These are phyloP conservation scores for Cettia cetti DNA, from an alignment of 2,113 vertebrate species.

Conservation along the genomic window DNA sequence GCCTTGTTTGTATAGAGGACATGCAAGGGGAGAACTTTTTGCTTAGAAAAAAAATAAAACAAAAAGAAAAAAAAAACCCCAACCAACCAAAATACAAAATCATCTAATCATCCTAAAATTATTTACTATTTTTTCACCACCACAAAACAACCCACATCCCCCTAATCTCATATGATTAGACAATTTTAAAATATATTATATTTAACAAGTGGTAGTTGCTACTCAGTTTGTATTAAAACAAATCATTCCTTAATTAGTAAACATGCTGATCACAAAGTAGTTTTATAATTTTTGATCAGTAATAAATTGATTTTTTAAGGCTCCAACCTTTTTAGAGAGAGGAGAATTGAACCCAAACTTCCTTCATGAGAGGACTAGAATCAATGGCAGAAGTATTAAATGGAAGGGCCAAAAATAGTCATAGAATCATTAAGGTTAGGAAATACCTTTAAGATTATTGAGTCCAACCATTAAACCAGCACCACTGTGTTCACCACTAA, in stretches of 20 bases:
- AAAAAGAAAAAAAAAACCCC: too few species aligned
- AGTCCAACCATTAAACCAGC: neutral
- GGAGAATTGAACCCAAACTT: neutral
- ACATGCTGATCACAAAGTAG: neutral
- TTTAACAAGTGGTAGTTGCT: neutral
- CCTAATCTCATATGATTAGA: neutral
- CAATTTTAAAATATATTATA: neutral
- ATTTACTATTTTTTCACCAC: too few species aligned
- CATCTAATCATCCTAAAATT: too few species aligned
- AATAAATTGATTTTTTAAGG: neutral
- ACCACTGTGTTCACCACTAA: neutral
- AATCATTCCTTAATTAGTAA: neutral
- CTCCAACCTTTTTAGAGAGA: neutral
- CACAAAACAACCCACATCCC: rapidly evolving
- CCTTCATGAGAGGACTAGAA: rapidly evolving
- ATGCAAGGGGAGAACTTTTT: neutral
- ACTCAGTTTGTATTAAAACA: neutral
- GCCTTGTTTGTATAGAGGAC: neutral
- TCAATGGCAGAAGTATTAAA: neutral
- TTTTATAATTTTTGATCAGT: neutral
- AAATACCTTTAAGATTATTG: neutral
- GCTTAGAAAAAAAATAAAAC: neutral
- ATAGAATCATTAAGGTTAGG: neutral
- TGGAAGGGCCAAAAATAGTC: neutral
- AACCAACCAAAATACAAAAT: too few species aligned